Base-by-base conservation (phyloP, 2,113 vertebrate species). In the Ariopsis seemanni region DNA sequence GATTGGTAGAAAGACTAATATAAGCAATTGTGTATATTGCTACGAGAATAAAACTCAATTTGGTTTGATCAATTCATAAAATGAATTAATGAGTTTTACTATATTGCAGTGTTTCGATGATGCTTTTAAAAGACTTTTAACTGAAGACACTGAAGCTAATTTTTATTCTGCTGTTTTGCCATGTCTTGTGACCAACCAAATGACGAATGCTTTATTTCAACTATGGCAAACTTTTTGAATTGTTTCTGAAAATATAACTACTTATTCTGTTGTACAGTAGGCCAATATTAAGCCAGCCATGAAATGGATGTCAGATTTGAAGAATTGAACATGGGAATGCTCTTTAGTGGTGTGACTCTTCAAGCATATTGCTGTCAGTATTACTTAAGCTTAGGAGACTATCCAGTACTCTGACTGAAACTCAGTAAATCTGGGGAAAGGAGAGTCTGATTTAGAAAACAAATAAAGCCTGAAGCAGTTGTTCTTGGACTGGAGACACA, bases 331-430 rank as follows among this genome's bases (percentile, higher is more conserved):
- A 53, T 86, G 27, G 48, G 30, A 65, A 63, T 67, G 50, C 17
- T 18, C 83, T 84, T 42, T 69, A 48, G n/a, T 30, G 62, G 53
- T 69, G 27, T 80, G 75, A 20, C 15, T 86, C 7, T 69, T 80
- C 84, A 50, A 65, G 84, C 34, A 65, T 27, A 52, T 63, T 58
- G 58, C 7, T 79, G 58, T 86, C 48, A 67, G 77, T 79, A 22
- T 65, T 78, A 63, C n/a, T 20, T 52, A 10, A 34, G 5, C 52
- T 34, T 57, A 86, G 55, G 22, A 77, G 57, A 63, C n/a, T 34
- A 34, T 22, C 55, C 60, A 50, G 6, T 14, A 58, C 10, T 60
- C 18, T 69, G 50, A 80, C 15, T 57, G 27, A 69, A 86, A 25
- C 14, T 15, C 63, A 86, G 48, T 20, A 78, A 75, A 42, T 6